Evolutionary conservation across 2,113 vertebrate species (phyloP).

Genomic region (Anseranas semipalmata): DNA sequence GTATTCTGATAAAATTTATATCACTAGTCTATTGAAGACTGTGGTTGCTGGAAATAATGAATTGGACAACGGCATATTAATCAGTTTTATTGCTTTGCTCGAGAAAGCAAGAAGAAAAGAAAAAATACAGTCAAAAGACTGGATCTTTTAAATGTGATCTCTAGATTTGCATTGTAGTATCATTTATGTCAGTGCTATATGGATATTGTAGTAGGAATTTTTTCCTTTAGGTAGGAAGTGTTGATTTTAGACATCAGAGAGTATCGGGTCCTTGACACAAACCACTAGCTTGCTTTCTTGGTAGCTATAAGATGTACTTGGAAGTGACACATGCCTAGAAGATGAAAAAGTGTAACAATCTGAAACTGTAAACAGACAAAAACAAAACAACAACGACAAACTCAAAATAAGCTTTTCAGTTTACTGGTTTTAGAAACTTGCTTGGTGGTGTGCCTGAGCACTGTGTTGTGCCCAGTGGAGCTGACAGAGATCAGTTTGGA

Average conservation of each 20-base stretch:
- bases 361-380: not conserved
- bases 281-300: not conserved
- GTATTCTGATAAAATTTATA: not conserved
- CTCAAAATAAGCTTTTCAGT: not conserved
- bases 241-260: not conserved
- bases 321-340: not conserved
- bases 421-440: not conserved
- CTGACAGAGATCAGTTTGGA: not conserved
- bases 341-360: not conserved
- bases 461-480: not conserved
- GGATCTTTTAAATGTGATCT: not conserved
- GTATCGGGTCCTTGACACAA: not conserved
- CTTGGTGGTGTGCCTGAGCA: not conserved
- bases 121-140: not conserved
- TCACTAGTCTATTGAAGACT: not conserved
- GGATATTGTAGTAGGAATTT: not conserved
- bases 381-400: not conserved
- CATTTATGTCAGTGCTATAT: accelerated
- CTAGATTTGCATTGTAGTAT: not conserved
- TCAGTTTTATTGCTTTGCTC: not conserved
- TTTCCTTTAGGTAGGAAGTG: not conserved
- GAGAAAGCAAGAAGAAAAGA: too few relatives aligned
- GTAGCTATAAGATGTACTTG: not conserved
- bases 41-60: not conserved
- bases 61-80: not conserved